Base-by-base conservation (phyloP, 2,888 invertebrate genomes). In the Dascillus cervinus region DNA sequence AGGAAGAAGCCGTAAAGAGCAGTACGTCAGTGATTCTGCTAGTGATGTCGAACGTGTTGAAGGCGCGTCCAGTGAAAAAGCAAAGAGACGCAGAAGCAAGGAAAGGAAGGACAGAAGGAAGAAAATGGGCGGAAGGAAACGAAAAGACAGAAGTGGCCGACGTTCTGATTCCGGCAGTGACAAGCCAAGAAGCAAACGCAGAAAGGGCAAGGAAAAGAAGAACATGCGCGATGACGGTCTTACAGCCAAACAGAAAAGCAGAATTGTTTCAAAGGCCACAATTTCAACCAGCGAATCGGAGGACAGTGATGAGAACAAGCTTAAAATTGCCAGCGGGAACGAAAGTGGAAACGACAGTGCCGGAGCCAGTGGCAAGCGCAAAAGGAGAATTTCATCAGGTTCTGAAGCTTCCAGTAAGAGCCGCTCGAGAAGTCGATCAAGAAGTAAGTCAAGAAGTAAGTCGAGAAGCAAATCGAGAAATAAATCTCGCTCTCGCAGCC, bases 251-350 rank as follows among this genome's bases (percentile, higher is more conserved):
- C 89, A 91, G 59, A 82, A 90, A 24, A 75, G 82, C 43, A 82
- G 89, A 55, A 84, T 94, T 57, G 82, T 91, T 0, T 95, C 95
- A 0, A 95, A 95, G 60, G 95, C 87, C 34, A 91, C 90, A 0
- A 94, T 96, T 46, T 95, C 94, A 0, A 91, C 92, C 0, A 85
- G 85, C 39, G 89, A 88, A 55, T 86, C 86, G 0, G n/a, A n/a
- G n/a, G 75, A 75, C 29, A 82, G 82, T 41, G 79, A 79, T 31
- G 66, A 67, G 29, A 55, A 52, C 30, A 64, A 65, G 41, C 65
- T 71, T 34, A 73, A 75, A 54, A 71, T 73, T 42, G 70, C 69
- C 2, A 72, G 75, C 49, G 70, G 72, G 47, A 72, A 67, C 55
- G 69, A 69, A 39, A 69, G 66, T 34, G 60, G 62, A 29, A 69